Conservation (phyloP, 2,797 vertebrate genomes). For the Gobio occitaniae region DNA sequence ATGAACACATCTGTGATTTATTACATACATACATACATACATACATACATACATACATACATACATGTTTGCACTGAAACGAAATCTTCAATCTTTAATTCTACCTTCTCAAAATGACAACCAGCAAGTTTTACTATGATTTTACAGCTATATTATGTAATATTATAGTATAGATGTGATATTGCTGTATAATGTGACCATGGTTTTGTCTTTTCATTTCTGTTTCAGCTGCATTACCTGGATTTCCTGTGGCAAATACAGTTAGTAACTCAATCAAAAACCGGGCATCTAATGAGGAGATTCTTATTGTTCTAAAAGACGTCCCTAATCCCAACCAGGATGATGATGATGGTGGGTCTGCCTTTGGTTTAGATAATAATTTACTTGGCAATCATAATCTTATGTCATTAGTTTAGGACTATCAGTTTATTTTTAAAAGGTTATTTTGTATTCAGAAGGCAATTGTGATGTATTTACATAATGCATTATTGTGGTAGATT, state of each 20-base stretch:
- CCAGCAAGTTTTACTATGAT: no score
- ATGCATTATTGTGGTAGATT: background rate
- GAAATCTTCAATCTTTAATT: background rate
- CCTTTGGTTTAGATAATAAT: background rate
- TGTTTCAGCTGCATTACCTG: slow-evolving; percentile 87
- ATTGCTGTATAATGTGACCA: background rate
- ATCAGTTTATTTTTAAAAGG: background rate
- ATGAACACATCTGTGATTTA: background rate
- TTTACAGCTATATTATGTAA: background rate
- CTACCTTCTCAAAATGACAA: background rate
- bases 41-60: background rate
- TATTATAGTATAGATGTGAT: background rate
- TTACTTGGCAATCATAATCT: background rate
- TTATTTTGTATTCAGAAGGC: background rate
- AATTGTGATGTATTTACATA: background rate
- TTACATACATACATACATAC: background rate
- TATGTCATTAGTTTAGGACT: background rate
- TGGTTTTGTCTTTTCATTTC: background rate
- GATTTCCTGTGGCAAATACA: slow-evolving; percentile 84
- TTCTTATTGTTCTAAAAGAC: slow-evolving; percentile 92
- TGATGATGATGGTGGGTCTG: slow-evolving; percentile 88
- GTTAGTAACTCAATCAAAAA: slow-evolving; percentile 94
- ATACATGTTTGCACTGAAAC: background rate
- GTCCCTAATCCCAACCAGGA: slow-evolving; percentile 98
- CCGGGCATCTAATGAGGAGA: slow-evolving; percentile 92